These are phyloP conservation scores for Esox lucius DNA, from an alignment of 2,797 vertebrate genomes.

Conservation along the genomic window DNA sequence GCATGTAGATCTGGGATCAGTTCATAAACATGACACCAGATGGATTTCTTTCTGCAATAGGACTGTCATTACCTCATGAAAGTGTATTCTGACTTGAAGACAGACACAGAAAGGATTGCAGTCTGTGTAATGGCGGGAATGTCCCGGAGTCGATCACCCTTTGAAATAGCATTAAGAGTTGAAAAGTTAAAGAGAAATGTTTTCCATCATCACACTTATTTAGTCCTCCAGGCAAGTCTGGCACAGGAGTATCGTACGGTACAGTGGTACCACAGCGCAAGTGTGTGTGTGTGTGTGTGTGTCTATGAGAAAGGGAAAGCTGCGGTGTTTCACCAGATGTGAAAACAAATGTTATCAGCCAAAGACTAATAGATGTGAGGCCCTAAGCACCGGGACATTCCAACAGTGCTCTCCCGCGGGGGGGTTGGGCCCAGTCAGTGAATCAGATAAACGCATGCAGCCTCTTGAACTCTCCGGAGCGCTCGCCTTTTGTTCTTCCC, in stretches of 20 bases:
- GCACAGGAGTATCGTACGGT: neutral
- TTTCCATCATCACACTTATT: neutral
- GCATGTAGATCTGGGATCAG: slow-evolving; percentile 40
- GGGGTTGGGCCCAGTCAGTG: slow-evolving; percentile 51
- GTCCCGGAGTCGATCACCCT: too few relatives aligned
- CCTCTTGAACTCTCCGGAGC: slow-evolving; percentile 67
- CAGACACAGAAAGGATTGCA: slow-evolving; percentile 5
- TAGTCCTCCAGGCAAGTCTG: neutral
- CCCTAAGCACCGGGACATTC: slow-evolving; percentile 40
- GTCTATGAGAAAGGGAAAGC: neutral
- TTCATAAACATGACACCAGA: neutral
- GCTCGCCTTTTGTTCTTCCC: slow-evolving; percentile 65
- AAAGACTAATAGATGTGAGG: slow-evolving; percentile 73
- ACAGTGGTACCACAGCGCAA: neutral
- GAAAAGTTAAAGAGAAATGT: neutral
- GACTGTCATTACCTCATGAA: neutral
- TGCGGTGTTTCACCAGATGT: slow-evolving; percentile 37
- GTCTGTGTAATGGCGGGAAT: neutral
- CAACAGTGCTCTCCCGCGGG: slow-evolving; percentile 18
- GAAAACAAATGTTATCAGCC: slow-evolving; percentile 69
- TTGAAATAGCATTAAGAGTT: neutral
- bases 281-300: neutral
- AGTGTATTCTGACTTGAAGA: neutral
- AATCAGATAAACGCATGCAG: slow-evolving; percentile 68
- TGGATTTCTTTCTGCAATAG: neutral